Conservation (phyloP, 2,888 invertebrate genomes). For the Amaurobius ferox region DNA sequence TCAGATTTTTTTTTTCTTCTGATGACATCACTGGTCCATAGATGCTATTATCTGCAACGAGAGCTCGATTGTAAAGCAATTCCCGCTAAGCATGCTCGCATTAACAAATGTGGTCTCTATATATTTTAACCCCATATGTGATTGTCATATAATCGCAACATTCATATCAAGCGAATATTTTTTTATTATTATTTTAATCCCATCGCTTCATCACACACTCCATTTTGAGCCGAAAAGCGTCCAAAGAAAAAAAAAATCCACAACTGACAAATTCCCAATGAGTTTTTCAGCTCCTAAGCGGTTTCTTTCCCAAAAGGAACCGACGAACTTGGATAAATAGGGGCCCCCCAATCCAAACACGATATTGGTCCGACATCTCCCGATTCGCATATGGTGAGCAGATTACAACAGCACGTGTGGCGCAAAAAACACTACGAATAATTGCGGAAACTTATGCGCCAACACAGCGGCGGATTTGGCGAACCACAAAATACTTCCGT, state of each 20-base stretch:
- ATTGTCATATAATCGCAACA: too few species aligned
- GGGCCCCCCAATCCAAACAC: conserved; percentile 53
- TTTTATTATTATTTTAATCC: too few species aligned
- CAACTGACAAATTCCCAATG: background rate
- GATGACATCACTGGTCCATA: too few species aligned
- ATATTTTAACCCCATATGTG: too few species aligned
- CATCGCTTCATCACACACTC: background rate
- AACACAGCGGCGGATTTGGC: conserved; percentile 43
- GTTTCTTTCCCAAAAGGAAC: background rate
- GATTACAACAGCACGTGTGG: conserved; percentile 61
- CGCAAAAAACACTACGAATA: conserved; percentile 4
- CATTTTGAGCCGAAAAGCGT: background rate
- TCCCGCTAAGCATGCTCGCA: too few species aligned
- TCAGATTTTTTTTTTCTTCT: too few species aligned
- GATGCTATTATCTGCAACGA: too few species aligned
- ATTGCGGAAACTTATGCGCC: conserved; percentile 66
- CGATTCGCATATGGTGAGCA: conserved; percentile 53
- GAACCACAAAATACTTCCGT: background rate
- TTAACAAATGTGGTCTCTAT: too few species aligned
- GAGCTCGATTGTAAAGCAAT: too few species aligned
- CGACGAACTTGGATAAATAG: conserved; percentile 58
- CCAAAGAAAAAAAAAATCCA: background rate
- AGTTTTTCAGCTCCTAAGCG: background rate
- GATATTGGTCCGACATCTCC: background rate
- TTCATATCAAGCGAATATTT: too few species aligned